phyloP scores from a whole-genome alignment of 2,113 vertebrate genomes.

The Murina feae region DNA sequence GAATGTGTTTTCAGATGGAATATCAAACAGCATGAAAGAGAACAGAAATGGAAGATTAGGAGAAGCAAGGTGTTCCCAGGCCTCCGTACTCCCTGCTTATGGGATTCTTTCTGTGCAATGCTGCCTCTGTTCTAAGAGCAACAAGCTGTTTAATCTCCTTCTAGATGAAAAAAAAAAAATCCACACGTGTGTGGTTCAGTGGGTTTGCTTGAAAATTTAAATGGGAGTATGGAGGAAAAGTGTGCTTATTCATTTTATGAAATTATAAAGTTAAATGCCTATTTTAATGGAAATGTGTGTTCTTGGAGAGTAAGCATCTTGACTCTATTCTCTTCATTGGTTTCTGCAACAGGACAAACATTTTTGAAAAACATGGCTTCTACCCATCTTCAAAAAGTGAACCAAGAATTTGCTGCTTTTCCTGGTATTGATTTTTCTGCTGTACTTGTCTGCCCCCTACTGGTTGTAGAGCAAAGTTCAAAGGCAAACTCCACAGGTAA shows the following conservation, averaged over 20 bases:
- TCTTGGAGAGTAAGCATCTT: not conserved
- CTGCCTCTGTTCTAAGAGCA: not conserved
- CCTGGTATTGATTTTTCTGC: not conserved
- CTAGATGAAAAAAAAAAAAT: not conserved
- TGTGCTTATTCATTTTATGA: not conserved
- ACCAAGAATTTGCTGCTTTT: not conserved
- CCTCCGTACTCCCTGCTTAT: no score
- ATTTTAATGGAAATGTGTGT: not conserved
- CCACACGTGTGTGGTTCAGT: not conserved
- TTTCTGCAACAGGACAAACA: not conserved
- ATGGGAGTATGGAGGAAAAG: not conserved
- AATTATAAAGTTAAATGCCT: not conserved
- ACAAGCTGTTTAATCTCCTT: not conserved
- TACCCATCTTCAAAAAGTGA: not conserved
- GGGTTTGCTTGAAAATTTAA: constrained; percentile 8
- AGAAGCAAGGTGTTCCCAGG: not conserved
- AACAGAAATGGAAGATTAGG: not conserved
- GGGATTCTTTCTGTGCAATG: fast-evolving
- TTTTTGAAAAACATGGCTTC: not conserved
- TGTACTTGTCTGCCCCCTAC: constrained; percentile 37
- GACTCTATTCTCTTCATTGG: not conserved
- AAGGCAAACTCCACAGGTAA: not conserved
- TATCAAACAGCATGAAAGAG: not conserved
- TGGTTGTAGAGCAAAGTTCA: not conserved
- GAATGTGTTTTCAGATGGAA: not conserved